Evolutionary conservation across 2,888 invertebrate genomes (phyloP), one percentile per base, ranked within the genome.

Genomic region (Cyclophora albipunctata): DNA sequence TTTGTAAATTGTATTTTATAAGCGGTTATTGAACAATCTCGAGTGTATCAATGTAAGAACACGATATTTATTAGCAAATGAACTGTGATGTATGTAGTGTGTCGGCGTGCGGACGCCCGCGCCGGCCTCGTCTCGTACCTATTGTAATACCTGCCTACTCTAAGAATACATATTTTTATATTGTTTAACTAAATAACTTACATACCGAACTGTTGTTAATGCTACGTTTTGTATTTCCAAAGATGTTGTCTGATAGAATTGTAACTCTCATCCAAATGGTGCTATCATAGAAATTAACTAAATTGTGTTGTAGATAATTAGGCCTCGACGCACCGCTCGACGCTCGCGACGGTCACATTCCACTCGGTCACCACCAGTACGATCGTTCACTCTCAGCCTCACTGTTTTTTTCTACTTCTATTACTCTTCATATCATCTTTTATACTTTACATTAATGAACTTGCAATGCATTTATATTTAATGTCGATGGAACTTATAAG

Each of bases 121-220:
- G 49, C 55, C 56, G 40, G 45, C 44, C 35, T 49, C 47, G 48
- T 42, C 47, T 45, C 41, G 46, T 50, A 47, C 53, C 46, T 50
- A 57, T 75, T 77, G 71, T 77, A 75, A 72, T 72, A 69, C 64
- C 73, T 75, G 73, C 69, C 73, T 82, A 80, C 69, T 74, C 62
- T 82, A 84, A 85, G 78, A 81, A 79, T 80, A 76, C 64, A 82
- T 86, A 86, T 86, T 87, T 87, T 86, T 86, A 81, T 86, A 87
- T 83, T 77, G 80, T 84, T 81, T 79, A 76, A 81, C 4, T 20
- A 5, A 85, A 82, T 83, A 79, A 83, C 85, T 74, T 83, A 82
- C 83, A 80, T 78, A 66, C 66, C 60, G 65, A 73, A 81, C 75
- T 79, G 83, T 86, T 83, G 75, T 78, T 71, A 71, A 74, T 66